phyloP scores from a whole-genome alignment of 1,140 invertebrate species.

The Brevipalpus yothersi region DNA sequence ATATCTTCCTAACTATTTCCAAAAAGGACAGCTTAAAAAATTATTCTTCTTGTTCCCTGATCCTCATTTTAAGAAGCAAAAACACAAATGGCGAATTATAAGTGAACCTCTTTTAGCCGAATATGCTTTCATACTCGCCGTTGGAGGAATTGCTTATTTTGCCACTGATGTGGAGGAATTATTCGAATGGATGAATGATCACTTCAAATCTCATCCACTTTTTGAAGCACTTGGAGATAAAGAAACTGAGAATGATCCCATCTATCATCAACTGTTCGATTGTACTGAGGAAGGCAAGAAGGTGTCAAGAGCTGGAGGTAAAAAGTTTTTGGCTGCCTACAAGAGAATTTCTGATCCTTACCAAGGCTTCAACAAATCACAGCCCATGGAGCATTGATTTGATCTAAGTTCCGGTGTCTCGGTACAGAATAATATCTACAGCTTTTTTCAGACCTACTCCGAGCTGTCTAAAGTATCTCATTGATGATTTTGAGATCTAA shows the following conservation, averaged over 20 bases:
- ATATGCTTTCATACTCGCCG: conserved; percentile 76
- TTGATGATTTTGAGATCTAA: no score
- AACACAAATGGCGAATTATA: conserved; percentile 98
- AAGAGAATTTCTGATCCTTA: conserved; percentile 35
- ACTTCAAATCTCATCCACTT: conserved; percentile 71
- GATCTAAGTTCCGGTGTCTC: no score
- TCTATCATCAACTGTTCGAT: conserved; percentile 63
- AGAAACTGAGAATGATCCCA: conserved; percentile 49
- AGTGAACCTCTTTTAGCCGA: conserved; percentile 73
- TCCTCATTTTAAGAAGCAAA: conserved; percentile 96
- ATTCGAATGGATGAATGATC: conserved; percentile 85
- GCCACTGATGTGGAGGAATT: conserved; percentile 94
- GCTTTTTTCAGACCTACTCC: no score
- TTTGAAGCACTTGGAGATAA: conserved; percentile 48
- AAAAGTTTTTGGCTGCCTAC: conserved; percentile 80
- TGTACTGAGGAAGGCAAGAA: conserved; percentile 96
- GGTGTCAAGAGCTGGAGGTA: conserved; percentile 77
- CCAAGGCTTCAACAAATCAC: not conserved
- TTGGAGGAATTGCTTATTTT: conserved; percentile 79
- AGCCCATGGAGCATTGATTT: no score
- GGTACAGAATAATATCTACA: no score
- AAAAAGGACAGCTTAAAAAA: conserved; percentile 80
- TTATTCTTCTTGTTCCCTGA: conserved; percentile 99
- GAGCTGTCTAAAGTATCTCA: no score
- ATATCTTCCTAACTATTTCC: conserved; percentile 80